These are phyloP conservation scores for Zaprionus obscuricornis DNA, from an alignment of 2,888 invertebrate species.

Conservation along the genomic window DNA sequence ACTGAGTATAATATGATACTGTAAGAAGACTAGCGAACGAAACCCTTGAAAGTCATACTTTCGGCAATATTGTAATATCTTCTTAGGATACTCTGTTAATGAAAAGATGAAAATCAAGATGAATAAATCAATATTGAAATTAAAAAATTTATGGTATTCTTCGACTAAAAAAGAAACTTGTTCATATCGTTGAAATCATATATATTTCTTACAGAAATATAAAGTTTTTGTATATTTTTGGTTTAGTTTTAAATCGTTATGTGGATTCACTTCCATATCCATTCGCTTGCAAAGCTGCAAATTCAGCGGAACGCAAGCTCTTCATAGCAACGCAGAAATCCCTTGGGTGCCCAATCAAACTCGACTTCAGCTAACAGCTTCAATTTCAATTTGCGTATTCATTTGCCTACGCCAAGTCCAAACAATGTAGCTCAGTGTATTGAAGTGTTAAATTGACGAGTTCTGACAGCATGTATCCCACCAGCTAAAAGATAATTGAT, in stretches of 20 bases:
- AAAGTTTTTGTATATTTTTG: too few relatives aligned
- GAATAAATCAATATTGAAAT: background rate
- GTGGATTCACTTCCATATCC: too few relatives aligned
- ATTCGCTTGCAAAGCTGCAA: slow-evolving; percentile 17
- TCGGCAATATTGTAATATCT: slow-evolving; percentile 74
- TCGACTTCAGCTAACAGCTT: background rate
- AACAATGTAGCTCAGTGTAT: background rate
- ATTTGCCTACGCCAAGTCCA: background rate
- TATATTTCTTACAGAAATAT: too few relatives aligned
- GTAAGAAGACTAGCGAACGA: slow-evolving; percentile 68
- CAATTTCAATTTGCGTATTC: slow-evolving; percentile 8
- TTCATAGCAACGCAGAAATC: too few relatives aligned
- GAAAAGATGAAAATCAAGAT: background rate
- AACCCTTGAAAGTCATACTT: slow-evolving; percentile 77
- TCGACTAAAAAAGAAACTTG: too few relatives aligned
- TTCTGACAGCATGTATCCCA: too few relatives aligned
- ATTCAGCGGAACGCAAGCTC: too few relatives aligned
- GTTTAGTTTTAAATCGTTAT: too few relatives aligned
- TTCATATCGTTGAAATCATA: too few relatives aligned
- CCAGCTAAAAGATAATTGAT: too few relatives aligned
- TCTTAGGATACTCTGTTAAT: slow-evolving; percentile 74
- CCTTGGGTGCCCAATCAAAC: background rate
- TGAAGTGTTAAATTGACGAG: slow-evolving; percentile 13
- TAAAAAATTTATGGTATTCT: too few relatives aligned
- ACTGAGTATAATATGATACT: slow-evolving; percentile 74